Conservation (phyloP, 2,797 vertebrate species). For the Triplophysa bombifrons region DNA sequence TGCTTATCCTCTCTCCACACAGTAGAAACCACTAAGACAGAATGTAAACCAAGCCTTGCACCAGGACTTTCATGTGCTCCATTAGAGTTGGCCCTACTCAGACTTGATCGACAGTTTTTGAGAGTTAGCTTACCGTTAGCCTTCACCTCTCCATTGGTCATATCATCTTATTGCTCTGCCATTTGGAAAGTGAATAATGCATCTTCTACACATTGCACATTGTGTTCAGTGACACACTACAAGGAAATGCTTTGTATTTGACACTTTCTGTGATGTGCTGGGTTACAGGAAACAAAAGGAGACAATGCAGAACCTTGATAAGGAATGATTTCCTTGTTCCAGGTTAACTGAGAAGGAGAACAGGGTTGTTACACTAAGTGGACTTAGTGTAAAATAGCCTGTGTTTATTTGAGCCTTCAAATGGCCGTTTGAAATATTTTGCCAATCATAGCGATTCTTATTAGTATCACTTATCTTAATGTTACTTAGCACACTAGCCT, state of each 20-base stretch:
- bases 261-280: constrained; percentile 29
- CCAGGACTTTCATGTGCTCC: constrained; percentile 77
- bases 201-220: neutral
- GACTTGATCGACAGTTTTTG: constrained; percentile 63
- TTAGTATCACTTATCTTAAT: constrained; percentile 9
- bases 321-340: constrained; percentile 37
- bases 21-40: constrained; percentile 78
- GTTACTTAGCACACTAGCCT: constrained; percentile 11
- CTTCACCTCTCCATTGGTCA: constrained; percentile 41
- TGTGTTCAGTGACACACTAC: constrained; percentile 15
- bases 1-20: constrained; percentile 78
- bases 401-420: neutral
- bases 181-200: constrained; percentile 8
- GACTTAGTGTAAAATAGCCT: neutral
- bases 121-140: constrained; percentile 60
- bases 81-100: constrained; percentile 69
- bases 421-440: neutral
- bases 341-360: constrained; percentile 19
- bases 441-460: constrained; percentile 9
- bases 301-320: neutral
- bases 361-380: neutral
- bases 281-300: constrained; percentile 7
- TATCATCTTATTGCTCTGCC: constrained; percentile 9
- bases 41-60: constrained; percentile 76
- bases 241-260: constrained; percentile 24